These are phyloP conservation scores for Phenganax marumi DNA, from an alignment of 92 coral and sea anemone species.

Conservation along the genomic window DNA sequence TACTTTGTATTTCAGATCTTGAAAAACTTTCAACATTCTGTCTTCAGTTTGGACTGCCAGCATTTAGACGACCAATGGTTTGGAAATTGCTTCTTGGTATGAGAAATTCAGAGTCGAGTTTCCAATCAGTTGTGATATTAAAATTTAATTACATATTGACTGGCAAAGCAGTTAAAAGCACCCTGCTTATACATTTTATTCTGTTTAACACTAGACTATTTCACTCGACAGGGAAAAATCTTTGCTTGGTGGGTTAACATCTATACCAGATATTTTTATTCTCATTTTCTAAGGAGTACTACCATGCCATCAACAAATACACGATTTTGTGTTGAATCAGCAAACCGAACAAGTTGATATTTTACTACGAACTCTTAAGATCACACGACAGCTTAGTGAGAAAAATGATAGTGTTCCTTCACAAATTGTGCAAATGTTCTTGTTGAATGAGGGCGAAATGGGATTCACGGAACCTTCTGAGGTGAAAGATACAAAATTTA, in stretches of 20 bases:
- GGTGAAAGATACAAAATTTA: constrained; percentile 44
- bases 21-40: constrained; percentile 87
- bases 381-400: constrained; percentile 58
- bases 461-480: constrained; percentile 70
- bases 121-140: too few relatives aligned
- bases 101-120: neutral
- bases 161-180: too few relatives aligned
- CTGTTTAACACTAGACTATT: too few relatives aligned
- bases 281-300: constrained; percentile 55
- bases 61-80: constrained; percentile 78
- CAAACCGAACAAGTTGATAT: constrained; percentile 73
- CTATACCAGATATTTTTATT: neutral
- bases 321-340: constrained; percentile 67
- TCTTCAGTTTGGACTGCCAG: constrained; percentile 81
- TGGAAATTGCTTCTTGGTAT: constrained; percentile 93
- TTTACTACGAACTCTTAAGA: constrained; percentile 64
- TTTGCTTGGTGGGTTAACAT: too few relatives aligned
- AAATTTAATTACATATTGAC: too few relatives aligned
- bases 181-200: too few relatives aligned
- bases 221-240: too few relatives aligned
- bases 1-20: constrained; percentile 62
- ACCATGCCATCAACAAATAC: constrained; percentile 81
- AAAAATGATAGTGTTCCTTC: constrained; percentile 55
- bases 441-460: constrained; percentile 81
- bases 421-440: constrained; percentile 68